These are phyloP conservation scores for Hesperia comma DNA, from an alignment of 2,888 invertebrate genomes.

Conservation along the genomic window DNA sequence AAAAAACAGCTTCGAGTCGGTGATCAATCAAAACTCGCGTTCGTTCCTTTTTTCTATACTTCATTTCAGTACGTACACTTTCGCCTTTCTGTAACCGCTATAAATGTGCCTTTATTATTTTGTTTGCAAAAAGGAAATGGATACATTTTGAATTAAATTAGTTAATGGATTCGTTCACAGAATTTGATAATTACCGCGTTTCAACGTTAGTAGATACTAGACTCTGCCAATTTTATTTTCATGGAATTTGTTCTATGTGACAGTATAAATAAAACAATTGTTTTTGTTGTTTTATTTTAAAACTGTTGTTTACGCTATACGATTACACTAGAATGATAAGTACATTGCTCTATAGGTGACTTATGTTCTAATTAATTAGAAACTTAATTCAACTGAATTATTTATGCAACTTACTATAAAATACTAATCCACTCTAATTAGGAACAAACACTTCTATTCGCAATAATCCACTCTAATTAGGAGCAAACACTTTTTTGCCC, in stretches of 20 bases:
- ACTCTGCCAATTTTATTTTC: conserved; percentile 8
- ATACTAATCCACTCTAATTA: not conserved
- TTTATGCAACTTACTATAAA: not conserved
- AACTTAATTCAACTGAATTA: not conserved
- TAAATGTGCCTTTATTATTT: conserved; percentile 75
- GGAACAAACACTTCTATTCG: not conserved
- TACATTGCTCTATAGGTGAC: too few relatives aligned
- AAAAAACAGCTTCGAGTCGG: conserved; percentile 77
- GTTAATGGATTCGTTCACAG: conserved; percentile 65
- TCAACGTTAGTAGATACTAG: conserved; percentile 17
- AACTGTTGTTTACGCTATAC: too few relatives aligned
- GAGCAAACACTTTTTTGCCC: conserved; percentile 2
- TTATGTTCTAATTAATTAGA: too few relatives aligned
- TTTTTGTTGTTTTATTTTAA: too few relatives aligned
- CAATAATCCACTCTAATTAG: not conserved
- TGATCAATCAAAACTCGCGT: conserved; percentile 82
- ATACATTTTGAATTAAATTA: conserved; percentile 77
- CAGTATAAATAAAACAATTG: not conserved
- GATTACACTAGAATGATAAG: too few relatives aligned
- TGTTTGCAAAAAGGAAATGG: conserved; percentile 78
- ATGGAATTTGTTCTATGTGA: not conserved
- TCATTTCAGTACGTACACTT: conserved; percentile 75
- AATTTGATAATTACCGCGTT: conserved; percentile 47
- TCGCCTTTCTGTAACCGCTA: conserved; percentile 76
- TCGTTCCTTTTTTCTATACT: conserved; percentile 74